Base-by-base conservation (phyloP, 2,113 vertebrate genomes). In the Alexandromys fortis region DNA sequence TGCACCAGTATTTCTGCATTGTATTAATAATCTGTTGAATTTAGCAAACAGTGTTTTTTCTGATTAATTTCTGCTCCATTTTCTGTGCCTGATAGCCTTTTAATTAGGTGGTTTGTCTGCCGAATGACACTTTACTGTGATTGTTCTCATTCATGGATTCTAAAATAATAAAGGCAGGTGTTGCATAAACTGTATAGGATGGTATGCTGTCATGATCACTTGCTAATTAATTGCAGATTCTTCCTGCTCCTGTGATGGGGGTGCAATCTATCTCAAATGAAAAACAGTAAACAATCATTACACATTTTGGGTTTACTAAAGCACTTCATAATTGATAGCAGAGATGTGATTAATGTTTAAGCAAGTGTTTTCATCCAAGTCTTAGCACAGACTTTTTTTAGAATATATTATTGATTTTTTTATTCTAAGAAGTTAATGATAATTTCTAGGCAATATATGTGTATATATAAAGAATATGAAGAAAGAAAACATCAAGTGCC, bases 221-320 rank as follows among this genome's bases (percentile, higher is more conserved):
- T 89, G 87, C 83, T 98, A 97, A 97, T 96, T 98, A 97, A 97
- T 95, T 97, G 82, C 86, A 92, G 47, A 96, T 95, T 94, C 58
- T 78, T 96, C 89, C 75, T 87, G 68, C 86, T 95, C 55, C 75
- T 79, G 14, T 86, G 82, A 95, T 93, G 42, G 61, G 94, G 17
- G 45, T 75, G 5, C 42, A 95, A 21, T 94, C n/a, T 97, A 28
- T 96, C 47, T 96, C 78, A 92, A 95, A 92, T 94, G 78, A 94
- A 95, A 97, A 95, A 78, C 38, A 87, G 91, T 85, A 94, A 96
- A 93, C 68, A 93, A 47, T 65, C 24, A 94, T 96, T 79, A 94
- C 3, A 96, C 30, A 21, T 88, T 95, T 94, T 93, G 81, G 93
- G 76, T 96, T 90, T 93, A 38, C 67, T 96, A 95, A 88, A 96